phyloP scores from a whole-genome alignment of 2,888 invertebrate genomes.

The Drosophila macrospina region DNA sequence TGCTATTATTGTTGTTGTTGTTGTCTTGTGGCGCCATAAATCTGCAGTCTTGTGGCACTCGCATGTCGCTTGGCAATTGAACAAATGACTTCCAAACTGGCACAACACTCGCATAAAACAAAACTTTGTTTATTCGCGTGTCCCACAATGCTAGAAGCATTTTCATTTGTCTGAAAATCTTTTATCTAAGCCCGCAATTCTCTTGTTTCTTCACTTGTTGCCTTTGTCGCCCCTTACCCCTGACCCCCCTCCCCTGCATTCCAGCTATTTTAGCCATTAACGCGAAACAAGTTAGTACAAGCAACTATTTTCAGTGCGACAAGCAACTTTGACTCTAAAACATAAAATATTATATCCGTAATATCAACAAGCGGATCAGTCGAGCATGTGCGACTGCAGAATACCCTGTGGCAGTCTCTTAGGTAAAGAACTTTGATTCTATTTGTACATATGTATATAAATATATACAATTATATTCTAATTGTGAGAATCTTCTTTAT shows the following conservation, averaged over 20 bases:
- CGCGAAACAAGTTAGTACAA: conserved; percentile 8
- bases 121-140: conserved; percentile 53
- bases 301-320: neutral
- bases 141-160: conserved; percentile 23
- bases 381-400: too few relatives aligned
- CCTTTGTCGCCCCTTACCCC: conserved; percentile 13
- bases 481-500: too few relatives aligned
- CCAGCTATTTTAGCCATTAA: conserved; percentile 5
- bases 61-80: conserved; percentile 49
- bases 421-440: too few relatives aligned
- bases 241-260: too few relatives aligned
- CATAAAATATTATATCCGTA: too few relatives aligned
- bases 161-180: conserved; percentile 36
- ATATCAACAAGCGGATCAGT: too few relatives aligned
- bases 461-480: too few relatives aligned
- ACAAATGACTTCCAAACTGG: conserved; percentile 60
- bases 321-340: too few relatives aligned
- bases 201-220: conserved; percentile 42
- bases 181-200: conserved; percentile 18
- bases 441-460: too few relatives aligned
- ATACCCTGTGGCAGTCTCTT: too few relatives aligned
- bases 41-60: conserved; percentile 41
- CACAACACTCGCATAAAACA: conserved; percentile 55
- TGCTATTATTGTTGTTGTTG: neutral
- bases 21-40: conserved; percentile 57